phyloP scores from a whole-genome alignment of 2,113 vertebrate genomes.

The Pachycephala philippinensis region DNA sequence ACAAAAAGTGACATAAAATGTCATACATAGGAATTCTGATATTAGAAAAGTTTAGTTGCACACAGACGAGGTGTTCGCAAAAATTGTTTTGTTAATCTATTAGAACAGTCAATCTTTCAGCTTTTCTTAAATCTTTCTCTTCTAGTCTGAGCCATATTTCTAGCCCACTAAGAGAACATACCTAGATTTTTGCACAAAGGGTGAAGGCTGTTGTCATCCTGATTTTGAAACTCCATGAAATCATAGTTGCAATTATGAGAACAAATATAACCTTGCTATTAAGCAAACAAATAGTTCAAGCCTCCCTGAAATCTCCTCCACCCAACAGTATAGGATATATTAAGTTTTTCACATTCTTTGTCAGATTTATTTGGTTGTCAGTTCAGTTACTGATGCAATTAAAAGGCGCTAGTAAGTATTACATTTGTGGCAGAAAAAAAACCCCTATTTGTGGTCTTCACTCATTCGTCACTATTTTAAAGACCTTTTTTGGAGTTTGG shows the following conservation, averaged over 20 bases:
- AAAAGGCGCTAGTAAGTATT: neutral
- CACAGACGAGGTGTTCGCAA: neutral
- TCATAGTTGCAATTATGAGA: neutral
- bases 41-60: neutral
- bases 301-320: slow-evolving; percentile 9
- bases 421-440: slow-evolving; percentile 11
- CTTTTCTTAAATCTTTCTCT: neutral
- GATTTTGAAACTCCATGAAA: slow-evolving; percentile 29
- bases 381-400: slow-evolving; percentile 34
- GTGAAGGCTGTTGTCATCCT: neutral
- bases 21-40: neutral
- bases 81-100: neutral
- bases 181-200: neutral
- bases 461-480: slow-evolving; percentile 48
- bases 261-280: slow-evolving; percentile 43
- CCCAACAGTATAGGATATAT: neutral
- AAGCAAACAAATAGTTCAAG: slow-evolving; percentile 27
- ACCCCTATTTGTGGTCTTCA: neutral
- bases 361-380: slow-evolving; percentile 51
- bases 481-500: slow-evolving; percentile 29
- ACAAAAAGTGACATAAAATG: neutral
- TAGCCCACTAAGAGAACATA: neutral
- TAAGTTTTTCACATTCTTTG: slow-evolving; percentile 46
- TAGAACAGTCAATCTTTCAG: neutral
- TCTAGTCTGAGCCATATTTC: neutral